A percentile compares a stretch with the other conserved stretches of the same genome.
phyloP scores from a whole-genome alignment of 2,797 vertebrate genomes.

The Sebastes steindachneri region DNA sequence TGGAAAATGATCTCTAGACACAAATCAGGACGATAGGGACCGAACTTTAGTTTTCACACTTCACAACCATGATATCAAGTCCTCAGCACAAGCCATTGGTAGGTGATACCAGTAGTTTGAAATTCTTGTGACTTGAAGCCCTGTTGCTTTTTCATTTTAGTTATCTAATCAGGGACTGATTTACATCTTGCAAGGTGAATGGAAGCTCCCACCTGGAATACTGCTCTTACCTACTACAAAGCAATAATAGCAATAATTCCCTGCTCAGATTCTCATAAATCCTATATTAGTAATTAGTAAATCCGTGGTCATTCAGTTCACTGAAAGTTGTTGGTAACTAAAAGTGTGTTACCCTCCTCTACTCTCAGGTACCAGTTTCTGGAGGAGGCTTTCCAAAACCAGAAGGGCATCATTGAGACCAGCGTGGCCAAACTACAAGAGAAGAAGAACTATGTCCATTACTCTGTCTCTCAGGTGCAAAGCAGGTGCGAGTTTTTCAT shows the following conservation, averaged over 20 bases:
- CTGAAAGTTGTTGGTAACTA: not conserved
- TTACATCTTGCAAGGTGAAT: not conserved
- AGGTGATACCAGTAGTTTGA: not conserved
- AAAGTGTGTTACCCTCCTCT: not conserved
- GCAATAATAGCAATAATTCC: not conserved
- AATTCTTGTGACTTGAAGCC: not conserved
- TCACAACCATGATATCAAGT: not conserved
- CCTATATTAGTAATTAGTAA: not conserved
- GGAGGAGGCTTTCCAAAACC: constrained; percentile 98
- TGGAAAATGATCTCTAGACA: not conserved
- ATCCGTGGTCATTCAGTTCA: not conserved
- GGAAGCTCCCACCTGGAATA: not conserved
- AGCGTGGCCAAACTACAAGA: constrained; percentile 94
- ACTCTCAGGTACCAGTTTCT: constrained; percentile 95
- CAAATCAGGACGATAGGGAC: not conserved
- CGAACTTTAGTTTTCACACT: no score
- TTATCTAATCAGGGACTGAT: not conserved
- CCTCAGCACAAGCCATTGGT: not conserved
- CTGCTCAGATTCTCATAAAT: not conserved
- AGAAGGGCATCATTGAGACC: constrained; percentile 94
- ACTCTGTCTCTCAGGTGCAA: constrained; percentile 95
- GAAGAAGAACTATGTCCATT: constrained; percentile 97
- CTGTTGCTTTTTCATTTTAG: not conserved
- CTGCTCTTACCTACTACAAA: not conserved
- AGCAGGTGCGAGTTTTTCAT: constrained; percentile 85